Evolutionary conservation across 2,113 vertebrate genomes (phyloP).

Genomic region (Chrysochloris asiatica): DNA sequence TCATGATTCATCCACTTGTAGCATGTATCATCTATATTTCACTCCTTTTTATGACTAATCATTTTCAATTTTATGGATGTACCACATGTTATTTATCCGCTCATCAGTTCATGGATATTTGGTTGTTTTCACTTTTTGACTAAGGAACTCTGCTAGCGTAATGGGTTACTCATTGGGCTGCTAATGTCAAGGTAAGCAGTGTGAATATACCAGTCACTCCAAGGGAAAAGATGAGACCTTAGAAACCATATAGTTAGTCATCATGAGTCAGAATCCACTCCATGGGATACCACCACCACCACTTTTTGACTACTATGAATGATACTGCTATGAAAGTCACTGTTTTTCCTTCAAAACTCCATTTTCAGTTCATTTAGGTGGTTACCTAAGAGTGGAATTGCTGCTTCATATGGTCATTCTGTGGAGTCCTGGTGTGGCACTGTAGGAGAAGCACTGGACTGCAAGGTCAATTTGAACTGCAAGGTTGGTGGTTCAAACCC

Average conservation of each 20-base stretch:
- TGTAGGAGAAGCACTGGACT: no score
- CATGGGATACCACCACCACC: no score
- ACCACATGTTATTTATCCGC: neutral
- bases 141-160: no score
- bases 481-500: no score
- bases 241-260: no score
- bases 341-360: neutral
- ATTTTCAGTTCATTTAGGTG: neutral
- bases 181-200: no score
- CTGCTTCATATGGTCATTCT: neutral
- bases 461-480: no score
- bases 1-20: neutral
- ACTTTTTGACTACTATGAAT: neutral
- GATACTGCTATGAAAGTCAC: neutral
- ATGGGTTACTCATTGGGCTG: no score
- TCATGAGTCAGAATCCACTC: no score
- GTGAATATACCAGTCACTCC: no score
- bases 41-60: neutral
- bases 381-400: neutral
- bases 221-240: no score
- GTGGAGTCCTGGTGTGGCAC: no score
- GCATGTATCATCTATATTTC: neutral
- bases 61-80: neutral
- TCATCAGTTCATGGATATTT: neutral
- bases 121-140: neutral